phyloP scores from a whole-genome alignment of 2,888 invertebrate genomes.

The Pammene aurita region DNA sequence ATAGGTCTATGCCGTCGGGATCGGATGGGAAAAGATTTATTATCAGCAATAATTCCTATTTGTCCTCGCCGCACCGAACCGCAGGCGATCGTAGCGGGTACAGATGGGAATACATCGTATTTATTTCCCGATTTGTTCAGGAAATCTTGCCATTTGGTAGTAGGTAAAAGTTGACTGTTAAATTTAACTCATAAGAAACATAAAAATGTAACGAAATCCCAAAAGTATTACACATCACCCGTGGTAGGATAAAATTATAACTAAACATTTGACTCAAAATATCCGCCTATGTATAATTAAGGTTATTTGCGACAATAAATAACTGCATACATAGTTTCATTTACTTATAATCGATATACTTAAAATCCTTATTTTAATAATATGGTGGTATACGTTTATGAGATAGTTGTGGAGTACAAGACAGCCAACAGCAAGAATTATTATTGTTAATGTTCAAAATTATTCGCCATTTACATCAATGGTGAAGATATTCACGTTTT shows the following conservation, averaged over 20 bases:
- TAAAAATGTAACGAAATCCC: slow-evolving; percentile 4
- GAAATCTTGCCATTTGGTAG: neutral
- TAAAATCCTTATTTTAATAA: slow-evolving; percentile 72
- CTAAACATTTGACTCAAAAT: slow-evolving; percentile 51
- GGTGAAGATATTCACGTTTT: too few species aligned
- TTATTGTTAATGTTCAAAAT: neutral
- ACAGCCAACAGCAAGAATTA: neutral
- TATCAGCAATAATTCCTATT: too few species aligned
- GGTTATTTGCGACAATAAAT: slow-evolving; percentile 74
- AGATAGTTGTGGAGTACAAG: slow-evolving; percentile 47
- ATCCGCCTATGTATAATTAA: slow-evolving; percentile 66
- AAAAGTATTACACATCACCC: slow-evolving; percentile 39
- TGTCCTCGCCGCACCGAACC: too few species aligned
- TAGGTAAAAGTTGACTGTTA: neutral
- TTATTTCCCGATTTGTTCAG: neutral
- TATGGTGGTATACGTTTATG: slow-evolving; percentile 78
- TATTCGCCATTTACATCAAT: too few species aligned
- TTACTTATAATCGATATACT: slow-evolving; percentile 69
- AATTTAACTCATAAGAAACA: slow-evolving; percentile 17
- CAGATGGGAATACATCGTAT: too few species aligned
- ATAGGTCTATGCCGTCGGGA: too few species aligned
- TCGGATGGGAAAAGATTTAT: too few species aligned
- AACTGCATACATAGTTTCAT: slow-evolving; percentile 70
- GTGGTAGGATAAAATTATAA: slow-evolving; percentile 11
- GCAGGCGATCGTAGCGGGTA: too few species aligned